phyloP scores from a whole-genome alignment of 2,797 vertebrate species.

The Mallotus villosus region DNA sequence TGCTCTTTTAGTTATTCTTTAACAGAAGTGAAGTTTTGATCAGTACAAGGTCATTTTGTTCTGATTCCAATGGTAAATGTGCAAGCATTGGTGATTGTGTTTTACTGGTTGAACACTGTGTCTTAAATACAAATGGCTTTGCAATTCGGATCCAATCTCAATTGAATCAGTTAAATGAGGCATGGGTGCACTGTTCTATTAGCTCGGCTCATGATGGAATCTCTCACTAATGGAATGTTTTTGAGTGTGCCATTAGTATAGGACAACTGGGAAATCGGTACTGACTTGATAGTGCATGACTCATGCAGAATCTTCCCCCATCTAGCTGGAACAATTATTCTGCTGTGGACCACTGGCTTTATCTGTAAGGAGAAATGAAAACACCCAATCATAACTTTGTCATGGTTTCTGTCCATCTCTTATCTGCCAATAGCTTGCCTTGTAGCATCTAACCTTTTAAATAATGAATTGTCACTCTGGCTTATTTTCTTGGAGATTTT shows the following conservation, averaged over 20 bases:
- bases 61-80: background rate
- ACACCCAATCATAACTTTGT: slow-evolving; percentile 25
- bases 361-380: slow-evolving; percentile 58
- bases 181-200: slow-evolving; percentile 20
- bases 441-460: background rate
- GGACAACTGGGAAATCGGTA: slow-evolving; percentile 33
- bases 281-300: slow-evolving; percentile 65
- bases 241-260: slow-evolving; percentile 27
- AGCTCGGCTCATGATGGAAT: slow-evolving; percentile 11
- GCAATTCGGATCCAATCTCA: slow-evolving; percentile 17
- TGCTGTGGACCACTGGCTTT: slow-evolving; percentile 69
- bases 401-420: background rate
- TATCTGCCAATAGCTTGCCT: background rate
- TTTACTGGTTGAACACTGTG: background rate
- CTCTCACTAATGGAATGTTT: slow-evolving; percentile 19
- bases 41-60: slow-evolving; percentile 4
- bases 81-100: slow-evolving; percentile 13
- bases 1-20: background rate
- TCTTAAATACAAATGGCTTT: slow-evolving; percentile 18
- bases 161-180: slow-evolving; percentile 22
- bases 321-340: slow-evolving; percentile 63
- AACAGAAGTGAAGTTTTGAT: background rate
- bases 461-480: no score
- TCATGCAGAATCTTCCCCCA: slow-evolving; percentile 61
- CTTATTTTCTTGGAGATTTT: no score